Percentiles rank a stretch among this genome's conserved stretches.
Conservation (phyloP, 2,113 vertebrate species). For the Tenebrosternarchus preto region DNA sequence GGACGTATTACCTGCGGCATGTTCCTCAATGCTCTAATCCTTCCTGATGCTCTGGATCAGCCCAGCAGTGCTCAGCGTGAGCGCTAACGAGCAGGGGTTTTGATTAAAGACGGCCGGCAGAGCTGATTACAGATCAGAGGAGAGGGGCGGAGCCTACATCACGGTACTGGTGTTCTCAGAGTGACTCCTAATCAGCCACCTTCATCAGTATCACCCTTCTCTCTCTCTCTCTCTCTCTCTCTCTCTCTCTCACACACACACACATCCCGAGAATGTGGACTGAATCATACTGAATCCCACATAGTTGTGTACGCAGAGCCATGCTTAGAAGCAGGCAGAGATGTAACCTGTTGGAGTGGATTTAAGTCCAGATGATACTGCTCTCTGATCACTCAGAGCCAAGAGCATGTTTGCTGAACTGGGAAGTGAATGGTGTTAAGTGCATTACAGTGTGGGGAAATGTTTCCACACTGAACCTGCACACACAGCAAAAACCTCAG, state of each 20-base stretch:
- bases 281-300: conserved; percentile 24
- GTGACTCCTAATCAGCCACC: conserved; percentile 33
- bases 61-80: not conserved
- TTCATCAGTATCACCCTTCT: conserved; percentile 10
- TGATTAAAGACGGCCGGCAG: conserved; percentile 43
- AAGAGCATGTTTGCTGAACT: not conserved
- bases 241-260: conserved; percentile 7
- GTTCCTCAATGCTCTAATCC: not conserved
- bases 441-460: not conserved
- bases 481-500: no score
- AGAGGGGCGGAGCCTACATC: conserved; percentile 37
- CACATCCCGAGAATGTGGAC: not conserved
- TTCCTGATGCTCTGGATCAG: not conserved
- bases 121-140: conserved; percentile 44
- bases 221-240: conserved; percentile 1
- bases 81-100: conserved; percentile 34
- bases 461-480: not conserved
- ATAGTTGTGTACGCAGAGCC: not conserved
- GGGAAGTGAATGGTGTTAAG: not conserved
- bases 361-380: not conserved
- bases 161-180: conserved; percentile 34
- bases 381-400: not conserved
- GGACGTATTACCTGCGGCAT: not conserved
- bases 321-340: not conserved
- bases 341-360: not conserved